Evolutionary conservation across 1,140 invertebrate genomes (phyloP), one percentile per base, ranked within the genome.

Genomic region (Drosophila arawakana): DNA sequence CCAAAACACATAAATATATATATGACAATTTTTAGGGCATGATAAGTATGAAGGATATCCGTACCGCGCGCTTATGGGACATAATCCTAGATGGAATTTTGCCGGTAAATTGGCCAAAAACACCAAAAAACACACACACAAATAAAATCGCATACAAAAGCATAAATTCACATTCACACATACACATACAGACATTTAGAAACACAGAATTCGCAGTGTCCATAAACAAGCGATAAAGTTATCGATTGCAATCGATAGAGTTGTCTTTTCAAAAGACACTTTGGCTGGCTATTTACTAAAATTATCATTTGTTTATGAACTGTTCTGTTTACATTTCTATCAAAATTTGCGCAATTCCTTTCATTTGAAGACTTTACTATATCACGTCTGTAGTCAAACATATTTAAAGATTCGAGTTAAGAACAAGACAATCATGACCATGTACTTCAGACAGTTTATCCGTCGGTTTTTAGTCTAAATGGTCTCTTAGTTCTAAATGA

Each of bases 41-140:
- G 91, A 92, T 89, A 92, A 92, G 84, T 92, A 92, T 90, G 91
- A 92, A 77, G 91, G 84, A 86, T 92, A 92, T 92, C 76, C 76
- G 77, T 92, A 92, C 81, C 91, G 91, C 69, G 86, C 89, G 66
- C 91, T 86, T 78, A 91, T 92, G 91, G 90, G 91, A 85, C 77
- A 91, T 83, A 92, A 91, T 91, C 70, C 91, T 88, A 92, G 91
- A 84, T 92, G 91, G 91, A 92, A 92, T 90, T 91, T 92, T 88
- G 81, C 90, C 90, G 91, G 91, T 92, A 92, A 92, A 92, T 92
- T 91, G 90, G 91, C 91, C 79, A 90, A 67, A 77, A 77, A 58
- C 60, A 47, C 55, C 49, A 68, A 68, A 61, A 52, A 59, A 69
- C 25, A 30, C 25, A 30, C 25, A 30, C 25, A 41, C 39, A 75